Evolutionary conservation across 2,888 invertebrate species (phyloP).

Genomic region (Lutraria lutraria): DNA sequence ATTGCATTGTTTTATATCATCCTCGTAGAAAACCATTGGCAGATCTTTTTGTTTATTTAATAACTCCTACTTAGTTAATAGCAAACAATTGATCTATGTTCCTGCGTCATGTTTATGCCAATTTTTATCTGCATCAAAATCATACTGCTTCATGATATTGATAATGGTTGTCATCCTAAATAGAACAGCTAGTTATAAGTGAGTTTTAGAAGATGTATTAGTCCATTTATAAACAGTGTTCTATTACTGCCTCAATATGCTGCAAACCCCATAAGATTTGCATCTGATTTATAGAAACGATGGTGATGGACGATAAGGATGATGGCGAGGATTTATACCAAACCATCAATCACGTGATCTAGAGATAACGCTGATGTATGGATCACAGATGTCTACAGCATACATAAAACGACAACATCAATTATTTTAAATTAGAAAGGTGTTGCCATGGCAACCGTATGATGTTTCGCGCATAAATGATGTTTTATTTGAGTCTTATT

Average conservation of each 20-base stretch:
- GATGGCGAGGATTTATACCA: constrained; percentile 43
- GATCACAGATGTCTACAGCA: constrained; percentile 55
- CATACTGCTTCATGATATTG: not conserved
- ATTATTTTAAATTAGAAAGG: constrained; percentile 57
- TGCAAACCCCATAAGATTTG: constrained; percentile 19
- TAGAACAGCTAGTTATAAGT: constrained; percentile 2
- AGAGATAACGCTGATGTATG: constrained; percentile 51
- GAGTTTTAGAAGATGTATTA: constrained; percentile 19
- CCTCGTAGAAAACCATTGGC: too few species aligned
- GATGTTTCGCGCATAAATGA: constrained; percentile 38
- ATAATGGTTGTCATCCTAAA: constrained; percentile 19
- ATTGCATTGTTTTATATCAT: too few species aligned
- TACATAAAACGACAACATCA: constrained; percentile 62
- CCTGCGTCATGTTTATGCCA: constrained; percentile 1
- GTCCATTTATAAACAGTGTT: constrained; percentile 27
- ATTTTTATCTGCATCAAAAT: constrained; percentile 5
- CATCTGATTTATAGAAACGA: constrained; percentile 34
- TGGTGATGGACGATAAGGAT: constrained; percentile 41
- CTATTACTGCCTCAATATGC: constrained; percentile 35
- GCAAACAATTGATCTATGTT: not conserved
- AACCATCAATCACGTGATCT: constrained; percentile 41
- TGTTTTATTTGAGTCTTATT: constrained; percentile 35
- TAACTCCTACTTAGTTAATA: not conserved
- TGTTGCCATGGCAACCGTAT: constrained; percentile 50
- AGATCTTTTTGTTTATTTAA: not conserved